Evolutionary conservation across 1,140 invertebrate species (phyloP).

Genomic region (Phthorimaea operculella): DNA sequence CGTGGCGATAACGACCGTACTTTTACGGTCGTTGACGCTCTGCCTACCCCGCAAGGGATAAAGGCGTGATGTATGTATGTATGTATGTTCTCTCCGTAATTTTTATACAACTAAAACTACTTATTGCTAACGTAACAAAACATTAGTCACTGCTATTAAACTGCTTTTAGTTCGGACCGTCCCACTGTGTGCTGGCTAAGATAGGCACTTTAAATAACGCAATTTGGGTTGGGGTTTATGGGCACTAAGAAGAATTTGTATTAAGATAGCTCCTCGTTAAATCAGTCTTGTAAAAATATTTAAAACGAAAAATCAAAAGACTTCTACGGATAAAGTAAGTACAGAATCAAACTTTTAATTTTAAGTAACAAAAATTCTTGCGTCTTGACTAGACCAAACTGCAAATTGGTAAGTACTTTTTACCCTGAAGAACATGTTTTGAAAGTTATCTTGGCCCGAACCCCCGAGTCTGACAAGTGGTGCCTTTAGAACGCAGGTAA

Average conservation of each 20-base stretch:
- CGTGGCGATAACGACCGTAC: too few relatives aligned
- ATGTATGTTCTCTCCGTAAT: constrained; percentile 21
- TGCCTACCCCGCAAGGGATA: too few relatives aligned
- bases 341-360: constrained; percentile 4
- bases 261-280: not conserved
- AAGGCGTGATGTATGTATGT: too few relatives aligned
- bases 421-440: constrained; percentile 5
- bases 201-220: constrained; percentile 13
- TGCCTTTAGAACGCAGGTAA: not conserved
- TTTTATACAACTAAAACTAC: constrained; percentile 15
- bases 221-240: not conserved
- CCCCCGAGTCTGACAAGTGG: not conserved
- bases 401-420: constrained; percentile 45
- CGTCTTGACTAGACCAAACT: constrained; percentile 45
- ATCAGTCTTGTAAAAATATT: constrained; percentile 16
- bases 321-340: too few relatives aligned
- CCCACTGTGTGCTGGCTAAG: constrained; percentile 23
- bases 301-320: not conserved
- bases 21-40: too few relatives aligned
- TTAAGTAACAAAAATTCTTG: constrained; percentile 6
- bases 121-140: constrained; percentile 32
- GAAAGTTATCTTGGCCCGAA: not conserved
- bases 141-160: constrained; percentile 21
- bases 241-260: constrained; percentile 33
- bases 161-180: constrained; percentile 15